Evolutionary conservation across 1,140 invertebrate genomes (phyloP).

Genomic region (Reticulitermes speratus): DNA sequence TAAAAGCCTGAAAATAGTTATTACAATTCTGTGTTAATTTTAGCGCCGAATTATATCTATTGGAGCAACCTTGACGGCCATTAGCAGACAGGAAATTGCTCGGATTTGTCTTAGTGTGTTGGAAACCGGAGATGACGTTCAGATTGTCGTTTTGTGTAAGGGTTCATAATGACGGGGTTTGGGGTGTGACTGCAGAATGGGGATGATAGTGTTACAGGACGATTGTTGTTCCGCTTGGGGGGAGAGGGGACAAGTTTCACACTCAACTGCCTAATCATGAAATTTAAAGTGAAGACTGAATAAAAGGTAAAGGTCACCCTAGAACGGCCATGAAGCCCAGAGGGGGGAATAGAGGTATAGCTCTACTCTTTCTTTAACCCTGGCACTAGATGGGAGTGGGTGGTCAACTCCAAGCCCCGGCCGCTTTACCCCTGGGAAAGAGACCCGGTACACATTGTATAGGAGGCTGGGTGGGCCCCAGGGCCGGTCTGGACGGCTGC

Average conservation of each 20-base stretch:
- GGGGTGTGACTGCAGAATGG: neutral
- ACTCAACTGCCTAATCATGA: neutral
- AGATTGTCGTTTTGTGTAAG: neutral
- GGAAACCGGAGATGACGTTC: neutral
- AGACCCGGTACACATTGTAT: no score
- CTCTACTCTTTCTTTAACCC: no score
- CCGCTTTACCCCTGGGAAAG: no score
- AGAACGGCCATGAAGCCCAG: no score
- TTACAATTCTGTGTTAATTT: neutral
- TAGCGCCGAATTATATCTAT: neutral
- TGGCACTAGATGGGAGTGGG: no score
- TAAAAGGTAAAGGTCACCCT: no score
- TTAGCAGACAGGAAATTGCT: neutral
- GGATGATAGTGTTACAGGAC: neutral
- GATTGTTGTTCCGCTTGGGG: neutral
- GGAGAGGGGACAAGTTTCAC: neutral
- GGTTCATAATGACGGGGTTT: slow-evolving; percentile 3
- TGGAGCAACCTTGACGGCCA: neutral
- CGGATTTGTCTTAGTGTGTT: neutral
- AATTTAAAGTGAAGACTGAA: no score
- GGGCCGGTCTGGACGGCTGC: no score
- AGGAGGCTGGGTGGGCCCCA: no score
- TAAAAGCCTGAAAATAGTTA: neutral
- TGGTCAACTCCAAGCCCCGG: no score
- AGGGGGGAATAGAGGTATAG: no score